These are phyloP conservation scores for Eupithecia dodoneata DNA, from an alignment of 2,888 invertebrate species.

Conservation along the genomic window DNA sequence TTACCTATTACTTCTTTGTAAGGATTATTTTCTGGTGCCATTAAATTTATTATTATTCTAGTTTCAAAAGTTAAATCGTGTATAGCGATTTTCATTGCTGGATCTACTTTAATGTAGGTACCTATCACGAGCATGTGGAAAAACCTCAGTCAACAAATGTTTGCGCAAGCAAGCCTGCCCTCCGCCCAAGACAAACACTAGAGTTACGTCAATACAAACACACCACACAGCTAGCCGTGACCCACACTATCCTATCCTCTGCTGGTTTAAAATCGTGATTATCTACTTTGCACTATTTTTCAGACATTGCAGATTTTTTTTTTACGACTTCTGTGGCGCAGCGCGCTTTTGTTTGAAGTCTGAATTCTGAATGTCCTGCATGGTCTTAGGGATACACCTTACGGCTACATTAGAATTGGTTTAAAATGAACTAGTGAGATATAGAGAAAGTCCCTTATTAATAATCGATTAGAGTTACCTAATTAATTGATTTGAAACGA, in stretches of 20 bases:
- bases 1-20: too few relatives aligned
- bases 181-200: constrained; percentile 3
- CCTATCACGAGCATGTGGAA: neutral
- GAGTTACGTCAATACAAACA: neutral
- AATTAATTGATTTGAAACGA: too few relatives aligned
- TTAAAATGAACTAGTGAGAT: too few relatives aligned
- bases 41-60: too few relatives aligned
- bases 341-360: too few relatives aligned
- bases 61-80: too few relatives aligned
- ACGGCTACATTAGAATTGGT: too few relatives aligned
- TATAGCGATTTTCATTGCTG: neutral
- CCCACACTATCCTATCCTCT: neutral
- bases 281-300: neutral
- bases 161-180: neutral
- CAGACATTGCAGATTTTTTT: neutral
- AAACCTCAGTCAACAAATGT: neutral
- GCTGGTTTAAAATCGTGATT: neutral
- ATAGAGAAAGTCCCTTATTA: too few relatives aligned
- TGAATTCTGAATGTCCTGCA: too few relatives aligned
- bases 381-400: too few relatives aligned
- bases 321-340: neutral
- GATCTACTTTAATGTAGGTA: neutral
- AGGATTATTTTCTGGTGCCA: too few relatives aligned
- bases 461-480: too few relatives aligned
- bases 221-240: neutral